phyloP scores from a whole-genome alignment of 2,113 vertebrate species.

The Camelus bactrianus region DNA sequence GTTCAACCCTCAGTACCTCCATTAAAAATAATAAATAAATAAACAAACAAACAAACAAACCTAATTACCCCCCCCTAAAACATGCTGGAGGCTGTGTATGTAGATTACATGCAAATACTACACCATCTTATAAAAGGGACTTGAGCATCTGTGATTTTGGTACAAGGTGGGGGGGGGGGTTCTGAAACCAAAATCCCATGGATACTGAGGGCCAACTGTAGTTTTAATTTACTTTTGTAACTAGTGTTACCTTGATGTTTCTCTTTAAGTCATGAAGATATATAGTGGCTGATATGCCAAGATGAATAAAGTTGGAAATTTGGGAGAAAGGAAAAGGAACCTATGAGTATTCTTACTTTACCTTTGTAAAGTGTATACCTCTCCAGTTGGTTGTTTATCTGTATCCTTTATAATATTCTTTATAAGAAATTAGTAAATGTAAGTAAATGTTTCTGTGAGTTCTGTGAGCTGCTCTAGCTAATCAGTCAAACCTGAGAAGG shows the following conservation, averaged over 20 bases:
- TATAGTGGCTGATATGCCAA: background rate
- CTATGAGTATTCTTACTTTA: background rate
- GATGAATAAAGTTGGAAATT: background rate
- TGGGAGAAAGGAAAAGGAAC: background rate
- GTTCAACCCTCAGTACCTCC: too few species aligned
- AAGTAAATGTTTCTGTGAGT: background rate
- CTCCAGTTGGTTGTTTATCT: background rate
- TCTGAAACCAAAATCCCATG: background rate
- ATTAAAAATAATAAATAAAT: too few species aligned
- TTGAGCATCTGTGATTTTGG: background rate
- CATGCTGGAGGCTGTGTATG: background rate
- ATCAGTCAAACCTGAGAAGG: background rate
- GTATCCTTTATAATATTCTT: background rate
- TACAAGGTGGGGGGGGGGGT: background rate
- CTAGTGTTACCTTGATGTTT: background rate
- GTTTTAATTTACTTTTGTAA: constrained; percentile 18
- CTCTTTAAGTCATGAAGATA: background rate
- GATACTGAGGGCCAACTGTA: background rate
- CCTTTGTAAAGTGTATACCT: background rate
- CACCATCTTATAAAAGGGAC: background rate
- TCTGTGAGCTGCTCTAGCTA: background rate
- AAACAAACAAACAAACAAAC: too few species aligned
- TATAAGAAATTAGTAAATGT: background rate
- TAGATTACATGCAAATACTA: background rate
- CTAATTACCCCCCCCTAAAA: background rate